Base-by-base conservation (phyloP, 2,888 invertebrate genomes). In the Odontocerum albicorne region DNA sequence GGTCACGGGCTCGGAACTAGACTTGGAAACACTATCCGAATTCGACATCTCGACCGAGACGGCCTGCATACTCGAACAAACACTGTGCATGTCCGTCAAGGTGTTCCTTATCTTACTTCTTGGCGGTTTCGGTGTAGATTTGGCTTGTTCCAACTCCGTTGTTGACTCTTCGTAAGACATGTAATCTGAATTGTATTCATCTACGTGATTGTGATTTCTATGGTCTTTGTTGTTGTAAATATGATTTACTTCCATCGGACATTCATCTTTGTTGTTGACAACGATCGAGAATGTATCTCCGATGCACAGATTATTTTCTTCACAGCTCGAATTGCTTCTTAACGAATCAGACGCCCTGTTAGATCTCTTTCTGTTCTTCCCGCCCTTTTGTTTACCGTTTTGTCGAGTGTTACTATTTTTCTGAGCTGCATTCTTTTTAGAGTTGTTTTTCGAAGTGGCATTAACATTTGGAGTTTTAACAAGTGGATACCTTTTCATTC, bases 21-120 rank as follows among this genome's bases (percentile, higher is more conserved):
- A 31, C 17, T 39, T 22, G 20, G 6, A 12, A 35, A 15, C 38
- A 4, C 8, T 13, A 38, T 36, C 40, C 7, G 32, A 22, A 2
- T 27, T 15, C 12, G 33, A 13, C 16, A 42, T 43, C n/a, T 43
- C 38, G 16, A 43, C 49, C 12, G 20, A 32, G 4, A 43, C 42
- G n/a, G 43, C 49, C 19, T 58, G 58, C 42, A 58, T 42, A 6
- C 50, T 33, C 15, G 50, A 42, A 10, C 54, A 50, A 4, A 53
- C 46, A 7, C 22, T 40, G 33, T 40, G 53, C 22, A 53, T 47
- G n/a, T 53, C 46, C 21, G 39, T 46, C n/a, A 33, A 46, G 2
- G 39, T 6, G 44, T 44, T 51, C 7, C 51, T 20, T 0, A 32
- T n/a, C 13, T 53, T 53, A 1, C 31, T 21, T 8, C 38, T 17